Evolutionary conservation across 2,113 vertebrate genomes (phyloP).

Genomic region (Rattus rattus): DNA sequence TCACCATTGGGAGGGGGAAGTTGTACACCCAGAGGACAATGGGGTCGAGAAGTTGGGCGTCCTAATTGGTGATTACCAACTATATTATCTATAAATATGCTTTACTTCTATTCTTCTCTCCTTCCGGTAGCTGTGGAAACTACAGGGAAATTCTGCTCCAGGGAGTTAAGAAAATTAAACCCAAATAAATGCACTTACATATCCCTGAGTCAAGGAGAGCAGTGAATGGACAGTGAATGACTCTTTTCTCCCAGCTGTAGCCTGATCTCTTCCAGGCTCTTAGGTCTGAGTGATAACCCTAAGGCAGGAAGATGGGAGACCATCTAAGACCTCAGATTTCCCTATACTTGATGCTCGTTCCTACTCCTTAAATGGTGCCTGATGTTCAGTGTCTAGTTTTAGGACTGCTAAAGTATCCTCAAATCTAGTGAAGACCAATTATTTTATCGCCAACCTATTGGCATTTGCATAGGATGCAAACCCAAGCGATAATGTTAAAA

Average conservation of each 20-base stretch:
- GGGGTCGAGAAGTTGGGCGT: neutral
- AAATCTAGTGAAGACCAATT: neutral
- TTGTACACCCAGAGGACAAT: neutral
- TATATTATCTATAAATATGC: neutral
- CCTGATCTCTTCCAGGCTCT: neutral
- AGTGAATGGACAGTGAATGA: neutral
- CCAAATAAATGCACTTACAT: neutral
- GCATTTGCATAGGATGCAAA: neutral
- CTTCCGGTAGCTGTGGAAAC: neutral
- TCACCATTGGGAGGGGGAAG: neutral
- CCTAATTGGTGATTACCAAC: neutral
- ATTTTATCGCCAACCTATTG: neutral
- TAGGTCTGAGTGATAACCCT: neutral
- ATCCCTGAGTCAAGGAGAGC: neutral
- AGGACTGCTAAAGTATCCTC: neutral
- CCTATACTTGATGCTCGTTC: neutral
- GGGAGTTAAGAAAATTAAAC: slow-evolving; percentile 16
- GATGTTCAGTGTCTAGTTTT: neutral
- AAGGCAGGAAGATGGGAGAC: neutral
- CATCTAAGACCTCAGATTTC: neutral
- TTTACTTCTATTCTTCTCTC: neutral
- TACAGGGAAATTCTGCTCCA: neutral
- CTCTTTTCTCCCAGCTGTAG: neutral
- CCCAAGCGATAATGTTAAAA: neutral
- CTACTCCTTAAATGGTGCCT: neutral